phyloP scores from a whole-genome alignment of 2,113 vertebrate species.

The Lamprotornis superbus region DNA sequence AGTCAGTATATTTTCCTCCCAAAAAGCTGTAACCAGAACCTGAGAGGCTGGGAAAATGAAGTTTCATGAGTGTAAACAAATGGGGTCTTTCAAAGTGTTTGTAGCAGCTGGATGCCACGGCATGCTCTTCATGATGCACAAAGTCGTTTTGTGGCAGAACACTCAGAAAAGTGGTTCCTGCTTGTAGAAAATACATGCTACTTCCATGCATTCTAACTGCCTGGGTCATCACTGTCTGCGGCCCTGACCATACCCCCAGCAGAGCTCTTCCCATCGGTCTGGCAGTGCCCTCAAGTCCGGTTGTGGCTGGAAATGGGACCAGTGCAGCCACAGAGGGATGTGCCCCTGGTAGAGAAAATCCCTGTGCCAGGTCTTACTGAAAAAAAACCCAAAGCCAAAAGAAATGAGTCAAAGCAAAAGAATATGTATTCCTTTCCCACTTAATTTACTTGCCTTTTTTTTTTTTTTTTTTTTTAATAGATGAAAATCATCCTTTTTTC shows the following conservation, averaged over 20 bases:
- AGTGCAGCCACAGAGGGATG: background rate
- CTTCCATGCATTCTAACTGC: background rate
- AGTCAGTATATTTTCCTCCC: background rate
- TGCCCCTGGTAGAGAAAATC: background rate
- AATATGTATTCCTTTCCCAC: background rate
- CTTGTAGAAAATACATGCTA: background rate
- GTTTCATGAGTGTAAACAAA: background rate
- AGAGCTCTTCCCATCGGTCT: background rate
- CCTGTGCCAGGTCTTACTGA: background rate
- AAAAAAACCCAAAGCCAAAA: background rate
- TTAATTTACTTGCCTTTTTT: background rate
- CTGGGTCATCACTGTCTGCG: background rate
- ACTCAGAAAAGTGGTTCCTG: background rate
- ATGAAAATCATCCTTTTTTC: background rate
- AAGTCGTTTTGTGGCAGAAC: background rate
- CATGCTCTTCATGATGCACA: background rate
- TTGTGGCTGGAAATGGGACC: background rate
- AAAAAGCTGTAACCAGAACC: background rate
- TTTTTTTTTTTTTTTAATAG: background rate
- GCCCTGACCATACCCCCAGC: background rate
- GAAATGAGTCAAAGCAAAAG: background rate
- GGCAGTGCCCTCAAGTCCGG: background rate
- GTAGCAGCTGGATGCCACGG: background rate
- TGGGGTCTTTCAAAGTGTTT: background rate
- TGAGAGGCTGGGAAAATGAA: slow-evolving; percentile 45